phyloP scores from a whole-genome alignment of 2,797 vertebrate genomes.

The Epinephelus malabaricus region DNA sequence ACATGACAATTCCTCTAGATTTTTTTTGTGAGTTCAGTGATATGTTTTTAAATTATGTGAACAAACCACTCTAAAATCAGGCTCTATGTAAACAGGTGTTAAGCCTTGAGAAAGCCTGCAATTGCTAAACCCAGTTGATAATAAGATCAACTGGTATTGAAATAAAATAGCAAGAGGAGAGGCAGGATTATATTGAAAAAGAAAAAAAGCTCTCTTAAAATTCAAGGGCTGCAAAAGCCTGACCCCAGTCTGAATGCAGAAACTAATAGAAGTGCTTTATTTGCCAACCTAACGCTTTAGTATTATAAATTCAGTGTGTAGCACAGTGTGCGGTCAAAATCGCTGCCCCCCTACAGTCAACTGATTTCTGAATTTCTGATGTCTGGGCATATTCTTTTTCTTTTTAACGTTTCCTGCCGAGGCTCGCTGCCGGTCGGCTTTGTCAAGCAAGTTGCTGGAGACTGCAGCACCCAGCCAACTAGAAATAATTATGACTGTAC shows the following conservation, averaged over 20 bases:
- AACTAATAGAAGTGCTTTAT: neutral
- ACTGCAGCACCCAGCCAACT: neutral
- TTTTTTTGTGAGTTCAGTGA: neutral
- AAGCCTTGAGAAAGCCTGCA: neutral
- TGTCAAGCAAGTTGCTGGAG: conserved; percentile 2
- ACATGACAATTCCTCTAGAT: too few relatives aligned
- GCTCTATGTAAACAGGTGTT: neutral
- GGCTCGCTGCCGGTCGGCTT: neutral
- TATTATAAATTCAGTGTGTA: conserved; percentile 1
- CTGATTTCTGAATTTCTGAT: neutral
- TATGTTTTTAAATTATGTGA: neutral
- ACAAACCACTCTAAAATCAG: neutral
- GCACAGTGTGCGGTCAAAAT: neutral
- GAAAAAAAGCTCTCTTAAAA: neutral
- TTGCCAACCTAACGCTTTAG: neutral
- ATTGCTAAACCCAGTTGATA: neutral
- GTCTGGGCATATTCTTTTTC: neutral
- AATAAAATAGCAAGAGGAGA: neutral
- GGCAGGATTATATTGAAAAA: neutral
- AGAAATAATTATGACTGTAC: neutral
- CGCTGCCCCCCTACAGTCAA: neutral
- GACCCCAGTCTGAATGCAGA: neutral
- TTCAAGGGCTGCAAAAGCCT: neutral
- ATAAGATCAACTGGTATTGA: neutral
- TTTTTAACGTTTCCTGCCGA: neutral